Percentiles rank a stretch among this genome's conserved stretches.
phyloP scores from a whole-genome alignment of 2,797 vertebrate species.

The Phoxinus dragarum region DNA sequence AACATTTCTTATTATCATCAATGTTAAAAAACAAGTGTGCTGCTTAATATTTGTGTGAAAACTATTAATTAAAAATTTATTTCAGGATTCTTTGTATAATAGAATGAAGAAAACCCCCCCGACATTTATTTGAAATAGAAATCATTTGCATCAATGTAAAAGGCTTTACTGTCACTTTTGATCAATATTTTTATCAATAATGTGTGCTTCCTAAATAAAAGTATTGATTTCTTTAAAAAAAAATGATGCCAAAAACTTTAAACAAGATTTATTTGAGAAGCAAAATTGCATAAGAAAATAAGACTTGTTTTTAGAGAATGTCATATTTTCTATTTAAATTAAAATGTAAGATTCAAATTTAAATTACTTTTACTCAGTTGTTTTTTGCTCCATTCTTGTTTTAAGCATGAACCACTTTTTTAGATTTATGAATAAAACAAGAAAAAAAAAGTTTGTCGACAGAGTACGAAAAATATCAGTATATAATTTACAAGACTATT shows the following conservation, averaged over 20 bases:
- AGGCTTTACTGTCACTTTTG: background rate
- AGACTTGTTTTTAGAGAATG: background rate
- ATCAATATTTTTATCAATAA: background rate
- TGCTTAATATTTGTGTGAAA: background rate
- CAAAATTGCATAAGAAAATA: background rate
- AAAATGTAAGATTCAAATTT: too few species aligned
- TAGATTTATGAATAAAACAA: background rate
- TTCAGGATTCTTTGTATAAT: background rate
- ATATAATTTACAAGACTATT: background rate
- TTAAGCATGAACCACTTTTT: background rate
- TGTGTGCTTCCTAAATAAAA: background rate
- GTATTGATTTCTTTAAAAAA: background rate
- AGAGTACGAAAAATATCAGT: too few species aligned
- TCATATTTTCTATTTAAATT: background rate
- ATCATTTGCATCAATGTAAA: background rate
- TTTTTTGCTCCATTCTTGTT: background rate
- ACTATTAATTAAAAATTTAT: background rate
- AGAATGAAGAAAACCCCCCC: background rate
- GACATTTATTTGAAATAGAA: background rate
- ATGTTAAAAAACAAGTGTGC: background rate
- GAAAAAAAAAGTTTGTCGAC: too few species aligned
- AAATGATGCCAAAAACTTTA: background rate
- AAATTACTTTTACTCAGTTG: too few species aligned
- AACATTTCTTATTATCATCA: background rate
- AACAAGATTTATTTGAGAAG: background rate